These are phyloP conservation scores for Beris morrisii DNA, from an alignment of 2,888 invertebrate genomes.

Conservation along the genomic window DNA sequence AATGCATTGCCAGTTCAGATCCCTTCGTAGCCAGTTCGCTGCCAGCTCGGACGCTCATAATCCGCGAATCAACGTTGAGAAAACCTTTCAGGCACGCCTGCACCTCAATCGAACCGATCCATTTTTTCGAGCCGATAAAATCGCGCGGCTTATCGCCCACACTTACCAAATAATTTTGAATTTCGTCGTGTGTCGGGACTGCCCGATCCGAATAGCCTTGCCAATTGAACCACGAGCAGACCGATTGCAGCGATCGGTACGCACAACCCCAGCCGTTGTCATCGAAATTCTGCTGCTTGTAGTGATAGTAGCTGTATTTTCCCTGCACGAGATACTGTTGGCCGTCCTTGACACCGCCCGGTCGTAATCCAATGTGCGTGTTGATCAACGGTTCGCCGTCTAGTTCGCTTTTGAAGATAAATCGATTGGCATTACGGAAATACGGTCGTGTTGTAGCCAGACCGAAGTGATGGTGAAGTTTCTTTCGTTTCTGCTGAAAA, in stretches of 20 bases:
- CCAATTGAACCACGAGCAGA: constrained; percentile 92
- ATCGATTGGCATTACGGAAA: constrained; percentile 74
- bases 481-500: constrained; percentile 62
- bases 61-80: constrained; percentile 74
- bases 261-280: constrained; percentile 99
- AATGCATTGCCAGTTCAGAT: constrained; percentile 85
- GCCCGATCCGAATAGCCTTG: constrained; percentile 79
- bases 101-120: constrained; percentile 99
- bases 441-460: constrained; percentile 70
- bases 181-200: constrained; percentile 81
- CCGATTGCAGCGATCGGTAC: constrained; percentile 94
- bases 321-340: constrained; percentile 72
- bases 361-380: constrained; percentile 66
- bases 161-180: constrained; percentile 91
- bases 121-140: constrained; percentile 89
- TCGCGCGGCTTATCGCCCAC: constrained; percentile 88
- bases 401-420: constrained; percentile 59
- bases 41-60: constrained; percentile 84
- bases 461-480: constrained; percentile 71
- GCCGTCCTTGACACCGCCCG: constrained; percentile 56
- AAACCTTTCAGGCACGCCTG: constrained; percentile 86
- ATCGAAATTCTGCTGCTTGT: constrained; percentile 91
- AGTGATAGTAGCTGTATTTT: constrained; percentile 92
- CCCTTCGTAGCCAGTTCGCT: constrained; percentile 78
- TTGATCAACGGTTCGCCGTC: constrained; percentile 63